These are phyloP conservation scores for Nymphicus hollandicus DNA, from an alignment of 2,113 vertebrate genomes.

Conservation along the genomic window DNA sequence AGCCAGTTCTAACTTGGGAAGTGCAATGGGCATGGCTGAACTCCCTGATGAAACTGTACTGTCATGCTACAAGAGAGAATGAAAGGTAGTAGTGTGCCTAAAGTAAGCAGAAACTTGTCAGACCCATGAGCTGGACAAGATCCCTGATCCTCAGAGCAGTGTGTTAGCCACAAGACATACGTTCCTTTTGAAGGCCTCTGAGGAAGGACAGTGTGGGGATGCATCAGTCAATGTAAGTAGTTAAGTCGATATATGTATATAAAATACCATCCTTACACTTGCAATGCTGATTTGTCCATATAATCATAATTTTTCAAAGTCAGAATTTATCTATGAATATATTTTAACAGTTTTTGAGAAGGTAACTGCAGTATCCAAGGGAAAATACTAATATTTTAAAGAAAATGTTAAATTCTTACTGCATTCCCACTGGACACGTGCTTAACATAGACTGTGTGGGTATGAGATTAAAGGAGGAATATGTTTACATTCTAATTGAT, in stretches of 20 bases:
- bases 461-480: background rate
- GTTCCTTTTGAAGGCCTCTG: background rate
- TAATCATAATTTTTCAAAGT: background rate
- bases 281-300: background rate
- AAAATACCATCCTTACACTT: background rate
- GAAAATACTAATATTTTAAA: background rate
- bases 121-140: background rate
- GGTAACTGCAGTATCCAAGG: background rate
- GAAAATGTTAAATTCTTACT: background rate
- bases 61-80: background rate
- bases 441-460: background rate
- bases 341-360: background rate
- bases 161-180: accelerated
- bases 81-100: background rate
- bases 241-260: background rate
- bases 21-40: background rate
- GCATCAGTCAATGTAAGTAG: background rate
- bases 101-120: background rate
- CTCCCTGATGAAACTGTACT: background rate
- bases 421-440: background rate
- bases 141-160: background rate
- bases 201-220: background rate
- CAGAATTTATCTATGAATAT: background rate
- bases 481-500: background rate
- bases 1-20: accelerated